Conservation (phyloP, 2,888 invertebrate genomes). For the Caradrina kadenii region DNA sequence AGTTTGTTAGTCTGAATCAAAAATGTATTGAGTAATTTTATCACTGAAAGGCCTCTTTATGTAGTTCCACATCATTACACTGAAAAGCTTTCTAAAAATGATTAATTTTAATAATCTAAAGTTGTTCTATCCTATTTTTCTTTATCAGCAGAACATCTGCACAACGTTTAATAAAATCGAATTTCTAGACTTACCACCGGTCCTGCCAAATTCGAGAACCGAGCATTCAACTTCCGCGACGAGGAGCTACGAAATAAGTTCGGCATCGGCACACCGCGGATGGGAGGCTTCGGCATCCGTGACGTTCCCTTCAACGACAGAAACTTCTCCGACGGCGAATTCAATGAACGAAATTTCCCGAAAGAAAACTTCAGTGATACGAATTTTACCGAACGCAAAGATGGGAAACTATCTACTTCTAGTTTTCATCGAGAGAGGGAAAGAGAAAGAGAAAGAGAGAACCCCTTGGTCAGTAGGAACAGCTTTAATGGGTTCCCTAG, state of each 20-base stretch:
- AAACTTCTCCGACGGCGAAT: conserved; percentile 84
- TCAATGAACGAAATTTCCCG: conserved; percentile 82
- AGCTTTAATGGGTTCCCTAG: conserved; percentile 88
- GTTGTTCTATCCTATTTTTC: neutral
- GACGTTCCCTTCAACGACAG: conserved; percentile 86
- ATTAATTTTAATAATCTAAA: too few relatives aligned
- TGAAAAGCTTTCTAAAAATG: too few relatives aligned
- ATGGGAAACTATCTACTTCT: conserved; percentile 86
- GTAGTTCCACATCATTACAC: too few relatives aligned
- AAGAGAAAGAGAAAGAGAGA: conserved; percentile 80
- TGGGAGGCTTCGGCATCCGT: conserved; percentile 88
- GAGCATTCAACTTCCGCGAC: conserved; percentile 84
- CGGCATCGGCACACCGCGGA: conserved; percentile 85
- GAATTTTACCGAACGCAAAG: conserved; percentile 82
- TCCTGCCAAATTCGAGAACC: conserved; percentile 83
- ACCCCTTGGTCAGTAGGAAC: conserved; percentile 87
- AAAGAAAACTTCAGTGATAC: conserved; percentile 82
- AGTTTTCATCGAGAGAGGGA: conserved; percentile 87
- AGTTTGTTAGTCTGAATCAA: too few relatives aligned
- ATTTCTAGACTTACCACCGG: conserved; percentile 80
- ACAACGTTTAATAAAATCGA: conserved; percentile 5
- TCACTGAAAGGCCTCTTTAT: too few relatives aligned
- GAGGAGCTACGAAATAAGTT: conserved; percentile 86
- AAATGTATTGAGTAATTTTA: too few relatives aligned
- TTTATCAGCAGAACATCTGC: neutral